Percentiles rank a stretch among this genome's conserved stretches.
Evolutionary conservation across 1,140 invertebrate genomes (phyloP).

Genomic region (Neodiprion lecontei): DNA sequence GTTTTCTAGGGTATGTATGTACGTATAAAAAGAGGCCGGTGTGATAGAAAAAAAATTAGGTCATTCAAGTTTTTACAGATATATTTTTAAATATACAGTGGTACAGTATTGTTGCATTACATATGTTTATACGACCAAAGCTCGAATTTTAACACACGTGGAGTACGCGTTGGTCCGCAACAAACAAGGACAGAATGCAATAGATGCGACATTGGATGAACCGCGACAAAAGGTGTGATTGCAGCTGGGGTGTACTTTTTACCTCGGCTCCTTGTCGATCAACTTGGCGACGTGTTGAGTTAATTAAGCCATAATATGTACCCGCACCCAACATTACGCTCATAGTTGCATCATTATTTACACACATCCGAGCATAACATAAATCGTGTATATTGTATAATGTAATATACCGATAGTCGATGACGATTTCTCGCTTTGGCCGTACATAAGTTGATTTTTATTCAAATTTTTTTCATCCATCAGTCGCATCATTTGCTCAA

Average conservation of each 20-base stretch:
- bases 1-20: too few relatives aligned
- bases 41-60: too few relatives aligned
- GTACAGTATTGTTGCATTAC: not conserved
- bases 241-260: not conserved
- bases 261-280: not conserved
- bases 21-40: too few relatives aligned
- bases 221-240: not conserved
- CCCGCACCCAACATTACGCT: too few relatives aligned
- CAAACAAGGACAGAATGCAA: not conserved
- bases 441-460: not conserved
- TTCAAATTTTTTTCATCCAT: not conserved
- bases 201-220: not conserved
- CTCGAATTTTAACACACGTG: not conserved
- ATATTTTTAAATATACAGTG: slow-evolving; percentile 1
- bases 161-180: not conserved
- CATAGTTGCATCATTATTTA: too few relatives aligned
- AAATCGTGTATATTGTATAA: too few relatives aligned
- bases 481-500: not conserved
- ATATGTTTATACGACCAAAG: not conserved
- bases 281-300: too few relatives aligned
- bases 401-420: not conserved
- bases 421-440: not conserved
- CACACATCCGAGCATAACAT: too few relatives aligned
- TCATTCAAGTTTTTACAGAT: not conserved
- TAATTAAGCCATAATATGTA: too few relatives aligned